Evolutionary conservation across 2,888 invertebrate species (phyloP).

Genomic region (Podabrus alpinus): DNA sequence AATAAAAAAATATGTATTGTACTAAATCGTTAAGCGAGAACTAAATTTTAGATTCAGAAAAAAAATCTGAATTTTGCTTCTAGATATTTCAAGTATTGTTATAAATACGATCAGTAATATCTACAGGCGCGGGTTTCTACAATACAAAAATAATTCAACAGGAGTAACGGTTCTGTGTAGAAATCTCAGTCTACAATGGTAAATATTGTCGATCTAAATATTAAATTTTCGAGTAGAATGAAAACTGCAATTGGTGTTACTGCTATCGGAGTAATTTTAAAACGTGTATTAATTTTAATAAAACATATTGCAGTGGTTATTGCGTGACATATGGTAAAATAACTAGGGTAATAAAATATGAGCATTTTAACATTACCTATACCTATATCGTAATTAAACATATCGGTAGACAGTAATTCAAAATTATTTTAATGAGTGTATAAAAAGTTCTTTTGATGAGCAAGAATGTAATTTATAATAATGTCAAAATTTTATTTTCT

Average conservation of each 20-base stretch:
- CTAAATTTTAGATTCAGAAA: background rate
- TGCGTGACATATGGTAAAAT: background rate
- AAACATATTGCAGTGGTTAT: background rate
- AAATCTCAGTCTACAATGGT: too few species aligned
- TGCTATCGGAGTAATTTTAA: background rate
- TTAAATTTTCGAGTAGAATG: background rate
- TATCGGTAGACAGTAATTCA: too few species aligned
- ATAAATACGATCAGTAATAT: too few species aligned
- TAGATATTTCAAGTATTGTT: too few species aligned
- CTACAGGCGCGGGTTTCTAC: too few species aligned
- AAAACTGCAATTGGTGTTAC: too few species aligned
- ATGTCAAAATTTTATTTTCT: slow-evolving; percentile 3
- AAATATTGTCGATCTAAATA: too few species aligned
- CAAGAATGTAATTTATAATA: background rate
- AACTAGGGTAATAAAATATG: background rate
- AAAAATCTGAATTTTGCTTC: too few species aligned
- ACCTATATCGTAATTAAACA: background rate
- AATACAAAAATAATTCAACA: too few species aligned
- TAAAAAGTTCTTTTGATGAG: background rate
- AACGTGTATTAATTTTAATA: too few species aligned
- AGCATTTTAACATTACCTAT: background rate
- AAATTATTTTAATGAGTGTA: background rate
- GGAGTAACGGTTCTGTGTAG: too few species aligned
- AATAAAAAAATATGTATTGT: background rate
- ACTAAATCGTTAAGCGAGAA: background rate